Percentiles rank a stretch among this genome's conserved stretches.
phyloP scores from a whole-genome alignment of 2,888 invertebrate species.

The Dryococelus australis region DNA sequence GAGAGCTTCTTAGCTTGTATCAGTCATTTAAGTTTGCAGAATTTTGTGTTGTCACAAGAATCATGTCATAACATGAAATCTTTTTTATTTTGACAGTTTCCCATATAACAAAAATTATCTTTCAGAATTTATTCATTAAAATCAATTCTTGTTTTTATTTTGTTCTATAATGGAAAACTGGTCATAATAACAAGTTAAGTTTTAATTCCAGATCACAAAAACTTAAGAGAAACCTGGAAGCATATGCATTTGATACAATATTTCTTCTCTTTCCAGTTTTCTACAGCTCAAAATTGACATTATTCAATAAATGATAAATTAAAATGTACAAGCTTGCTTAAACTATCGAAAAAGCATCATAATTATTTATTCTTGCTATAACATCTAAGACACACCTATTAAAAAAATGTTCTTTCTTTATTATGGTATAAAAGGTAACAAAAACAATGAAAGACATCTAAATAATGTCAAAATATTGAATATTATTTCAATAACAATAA shows the following conservation, averaged over 20 bases:
- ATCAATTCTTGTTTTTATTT: slow-evolving; percentile 21
- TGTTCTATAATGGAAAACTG: slow-evolving; percentile 4
- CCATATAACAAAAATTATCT: not conserved
- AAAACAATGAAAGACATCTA: slow-evolving; percentile 22
- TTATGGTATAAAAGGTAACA: slow-evolving; percentile 24
- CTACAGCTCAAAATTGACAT: not conserved
- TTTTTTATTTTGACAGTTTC: not conserved
- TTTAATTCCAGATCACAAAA: not conserved
- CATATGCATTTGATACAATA: slow-evolving; percentile 3
- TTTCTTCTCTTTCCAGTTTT: not conserved
- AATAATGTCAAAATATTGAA: slow-evolving; percentile 19
- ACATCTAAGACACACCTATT: not conserved
- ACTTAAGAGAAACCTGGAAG: not conserved
- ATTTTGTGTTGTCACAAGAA: not conserved
- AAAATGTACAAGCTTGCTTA: slow-evolving; percentile 2
- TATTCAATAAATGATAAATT: not conserved
- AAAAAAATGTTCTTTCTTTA: not conserved
- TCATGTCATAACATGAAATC: not conserved
- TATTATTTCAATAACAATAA: slow-evolving; percentile 9
- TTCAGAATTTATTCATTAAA: slow-evolving; percentile 5
- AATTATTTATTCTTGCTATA: not conserved
- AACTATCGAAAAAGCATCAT: slow-evolving; percentile 13
- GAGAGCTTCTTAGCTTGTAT: not conserved
- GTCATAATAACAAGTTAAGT: not conserved
- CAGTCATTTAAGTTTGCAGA: not conserved